Evolutionary conservation across 2,888 invertebrate species (phyloP), one percentile per base, ranked within the genome.

Genomic region (Brachyopa scutellaris): DNA sequence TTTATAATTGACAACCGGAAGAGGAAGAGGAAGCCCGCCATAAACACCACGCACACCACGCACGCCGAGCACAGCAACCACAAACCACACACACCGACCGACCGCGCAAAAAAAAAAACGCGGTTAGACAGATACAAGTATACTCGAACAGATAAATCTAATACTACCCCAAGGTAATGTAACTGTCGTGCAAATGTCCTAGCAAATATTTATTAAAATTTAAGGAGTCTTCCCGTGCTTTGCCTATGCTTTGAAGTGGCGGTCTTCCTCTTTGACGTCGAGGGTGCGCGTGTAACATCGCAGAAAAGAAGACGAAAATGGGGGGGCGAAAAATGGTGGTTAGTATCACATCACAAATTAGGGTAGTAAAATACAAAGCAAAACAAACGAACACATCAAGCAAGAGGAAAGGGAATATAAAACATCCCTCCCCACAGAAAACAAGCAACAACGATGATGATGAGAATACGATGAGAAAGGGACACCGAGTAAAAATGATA

Each of bases 291-390:
- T 64, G 55, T 64, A 45, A 42, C 33, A 55, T 45, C 26, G 29
- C 29, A 9, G n/a, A 11, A 23, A 53, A 55, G 45, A 19, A 11
- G 9, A 40, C 29, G 15, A 42, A 40, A n/a, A 40, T 6, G 11
- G n/a, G n/a, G 9, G 11, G 17, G 5, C 13, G 3, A 31, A 47
- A 33, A 31, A 5, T 11, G n/a, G n/a, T n/a, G n/a, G n/a, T 7
- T 19, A 31, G 31, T 76, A 80, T 80, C 80, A 76, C 80, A 76
- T 69, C 76, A 76, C 80, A 80, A 80, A 80, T 80, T 80, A 76
- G 69, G 80, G 76, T 70, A 76, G 76, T 69, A 69, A 64, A 64
- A 64, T 69, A 64, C 64, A 51, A 76, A 74, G 57, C 69, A 64
- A 69, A 57, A 42, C 69, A 79, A 66, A 69, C 40, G 55, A 17